phyloP scores from a whole-genome alignment of 2,888 invertebrate genomes.

The Limnephilus auricula region DNA sequence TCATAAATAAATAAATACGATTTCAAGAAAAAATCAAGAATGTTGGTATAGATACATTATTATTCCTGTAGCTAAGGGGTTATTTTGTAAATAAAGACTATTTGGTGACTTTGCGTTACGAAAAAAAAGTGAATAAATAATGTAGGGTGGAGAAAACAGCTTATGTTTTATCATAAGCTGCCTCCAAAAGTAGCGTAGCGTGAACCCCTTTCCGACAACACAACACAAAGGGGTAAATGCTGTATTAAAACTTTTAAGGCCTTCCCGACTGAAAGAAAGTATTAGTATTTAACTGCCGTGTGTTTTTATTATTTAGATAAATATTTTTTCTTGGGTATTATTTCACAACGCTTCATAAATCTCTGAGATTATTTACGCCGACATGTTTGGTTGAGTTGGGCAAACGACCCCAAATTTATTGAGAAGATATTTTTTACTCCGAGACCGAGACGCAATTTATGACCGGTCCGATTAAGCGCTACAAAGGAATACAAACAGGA shows the following conservation, averaged over 20 bases:
- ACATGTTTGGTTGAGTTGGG: conserved; percentile 45
- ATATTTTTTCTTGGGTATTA: conserved; percentile 44
- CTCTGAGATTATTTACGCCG: conserved; percentile 41
- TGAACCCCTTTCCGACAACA: conserved; percentile 2
- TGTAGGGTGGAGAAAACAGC: not conserved
- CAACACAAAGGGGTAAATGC: conserved; percentile 32
- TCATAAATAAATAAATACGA: not conserved
- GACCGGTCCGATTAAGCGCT: conserved; percentile 36
- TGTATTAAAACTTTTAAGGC: conserved; percentile 27
- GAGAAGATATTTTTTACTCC: conserved; percentile 47
- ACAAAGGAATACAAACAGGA: conserved; percentile 43
- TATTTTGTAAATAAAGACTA: not conserved
- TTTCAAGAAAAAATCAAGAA: not conserved
- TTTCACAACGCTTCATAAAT: conserved; percentile 47
- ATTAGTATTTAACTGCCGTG: conserved; percentile 40
- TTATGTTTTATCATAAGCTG: conserved; percentile 18
- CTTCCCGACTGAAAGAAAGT: conserved; percentile 10
- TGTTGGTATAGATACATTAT: not conserved
- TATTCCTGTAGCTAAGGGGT: not conserved
- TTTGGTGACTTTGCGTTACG: not conserved
- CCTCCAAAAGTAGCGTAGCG: conserved; percentile 15
- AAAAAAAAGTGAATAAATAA: conserved; percentile 14
- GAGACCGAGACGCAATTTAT: conserved; percentile 28
- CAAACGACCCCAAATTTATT: conserved; percentile 42
- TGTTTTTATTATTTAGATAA: conserved; percentile 37